Evolutionary conservation across 1,140 invertebrate species (phyloP).

Genomic region (Geopemphigus sp.): DNA sequence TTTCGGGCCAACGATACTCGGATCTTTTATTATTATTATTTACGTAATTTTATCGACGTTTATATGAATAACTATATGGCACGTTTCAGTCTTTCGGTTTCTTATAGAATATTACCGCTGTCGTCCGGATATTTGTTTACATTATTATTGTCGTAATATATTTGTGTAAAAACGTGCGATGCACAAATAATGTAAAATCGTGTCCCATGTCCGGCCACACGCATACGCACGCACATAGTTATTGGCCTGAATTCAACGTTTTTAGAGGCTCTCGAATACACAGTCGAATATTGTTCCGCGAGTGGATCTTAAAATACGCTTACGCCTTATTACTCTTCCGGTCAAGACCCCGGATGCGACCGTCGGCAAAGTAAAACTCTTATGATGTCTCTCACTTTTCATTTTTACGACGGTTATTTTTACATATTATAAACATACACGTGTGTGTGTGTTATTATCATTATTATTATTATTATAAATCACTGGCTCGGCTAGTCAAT

Average conservation of each 20-base stretch:
- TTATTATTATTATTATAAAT: constrained; percentile 34
- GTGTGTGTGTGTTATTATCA: background rate
- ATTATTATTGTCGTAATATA: too few relatives aligned
- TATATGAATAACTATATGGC: too few relatives aligned
- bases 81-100: too few relatives aligned
- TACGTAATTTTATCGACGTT: too few relatives aligned
- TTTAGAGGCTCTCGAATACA: background rate
- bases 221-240: background rate
- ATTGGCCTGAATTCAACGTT: constrained; percentile 34
- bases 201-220: background rate
- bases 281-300: background rate
- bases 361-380: constrained; percentile 10
- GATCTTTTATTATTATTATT: too few relatives aligned
- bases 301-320: constrained; percentile 31
- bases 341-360: constrained; percentile 28
- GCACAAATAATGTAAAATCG: too few relatives aligned
- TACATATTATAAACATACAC: background rate
- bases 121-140: too few relatives aligned
- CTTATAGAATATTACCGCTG: too few relatives aligned
- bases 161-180: too few relatives aligned
- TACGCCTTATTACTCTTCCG: constrained; percentile 42
- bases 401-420: constrained; percentile 23
- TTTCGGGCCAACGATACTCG: too few relatives aligned
- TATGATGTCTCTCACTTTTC: background rate
- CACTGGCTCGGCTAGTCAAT: background rate